Conservation (phyloP, 2,797 vertebrate species). For the Molossus molossus region DNA sequence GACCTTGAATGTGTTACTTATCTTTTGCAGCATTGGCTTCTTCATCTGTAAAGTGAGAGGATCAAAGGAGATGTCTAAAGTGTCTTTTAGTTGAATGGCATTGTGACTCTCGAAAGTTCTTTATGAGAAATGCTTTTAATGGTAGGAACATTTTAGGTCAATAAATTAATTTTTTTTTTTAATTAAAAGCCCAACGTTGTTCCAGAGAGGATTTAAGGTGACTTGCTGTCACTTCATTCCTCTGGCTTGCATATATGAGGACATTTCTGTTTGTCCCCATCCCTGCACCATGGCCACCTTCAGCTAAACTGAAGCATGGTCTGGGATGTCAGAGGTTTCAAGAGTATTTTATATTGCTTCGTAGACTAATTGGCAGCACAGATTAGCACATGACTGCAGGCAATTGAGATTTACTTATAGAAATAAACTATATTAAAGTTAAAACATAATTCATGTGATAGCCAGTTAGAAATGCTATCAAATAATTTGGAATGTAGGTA, state of each 20-base stretch:
- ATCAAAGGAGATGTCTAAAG: not conserved
- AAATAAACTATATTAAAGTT: constrained; percentile 22
- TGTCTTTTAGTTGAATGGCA: not conserved
- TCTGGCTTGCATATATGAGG: not conserved
- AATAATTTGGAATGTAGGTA: not conserved
- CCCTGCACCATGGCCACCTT: not conserved
- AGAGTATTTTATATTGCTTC: not conserved
- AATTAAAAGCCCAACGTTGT: constrained; percentile 14
- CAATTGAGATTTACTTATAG: constrained; percentile 7
- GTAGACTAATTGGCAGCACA: not conserved
- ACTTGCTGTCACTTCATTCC: not conserved
- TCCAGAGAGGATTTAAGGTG: constrained; percentile 46
- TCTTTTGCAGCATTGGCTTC: not conserved
- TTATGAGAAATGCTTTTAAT: constrained; percentile 15
- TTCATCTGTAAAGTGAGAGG: not conserved
- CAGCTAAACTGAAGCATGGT: not conserved
- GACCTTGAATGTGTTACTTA: not conserved
- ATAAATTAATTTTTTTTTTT: not conserved
- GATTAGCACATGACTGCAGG: not conserved
- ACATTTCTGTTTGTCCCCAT: not conserved
- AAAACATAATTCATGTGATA: not conserved
- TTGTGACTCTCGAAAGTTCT: not conserved
- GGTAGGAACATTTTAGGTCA: not conserved
- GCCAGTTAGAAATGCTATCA: constrained; percentile 27
- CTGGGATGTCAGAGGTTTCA: not conserved